Base-by-base conservation (phyloP, 2,797 vertebrate genomes). In the Chaetophractus vellerosus region DNA sequence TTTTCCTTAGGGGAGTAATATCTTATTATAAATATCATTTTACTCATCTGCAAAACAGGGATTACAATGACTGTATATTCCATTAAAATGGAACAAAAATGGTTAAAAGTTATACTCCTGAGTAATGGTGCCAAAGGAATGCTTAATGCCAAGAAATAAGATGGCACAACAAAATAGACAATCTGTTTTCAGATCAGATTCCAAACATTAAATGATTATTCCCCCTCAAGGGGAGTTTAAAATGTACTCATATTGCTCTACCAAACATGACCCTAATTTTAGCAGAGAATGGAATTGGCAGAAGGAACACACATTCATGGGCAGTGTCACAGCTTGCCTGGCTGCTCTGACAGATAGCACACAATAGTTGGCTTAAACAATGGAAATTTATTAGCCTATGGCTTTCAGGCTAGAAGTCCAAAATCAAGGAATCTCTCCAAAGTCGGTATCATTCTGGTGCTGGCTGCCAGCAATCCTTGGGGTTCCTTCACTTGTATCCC, bases 151-250 rank as follows among this genome's bases (percentile, higher is more conserved):
- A 94, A 57, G 52, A 80, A 78, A 82, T n/a, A 33, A 91, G 52
- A 80, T 72, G 31, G 55, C 59, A 85, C 41, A 87, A 75, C 26
- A 72, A 96, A 94, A 76, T 23, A 68, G 78, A 23, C 48, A 55
- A 59, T 88, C 45, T 92, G 45, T 82, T 92, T 94, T 88, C 57
- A 85, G 66, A 38, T 88, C 48, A 59, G n/a, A 90, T 85, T 93
- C 19, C 72, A 92, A 92, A 78, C 9, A 76, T 93, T 69, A 83
- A 95, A 90, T 68, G 57, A 94, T 84, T 71, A 8, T 2, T 82
- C 12, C 8, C 12, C 48, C 41, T 66, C 45, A 23, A 82, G 45
- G 69, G 76, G 63, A 64, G 12, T 64, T 96, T 88, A 50, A 96
- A 95, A 96, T 68, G 63, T 57, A 84, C 19, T 63, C 26, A 71